phyloP scores from a whole-genome alignment of 2,888 invertebrate genomes.

The Piscicola geometra region DNA sequence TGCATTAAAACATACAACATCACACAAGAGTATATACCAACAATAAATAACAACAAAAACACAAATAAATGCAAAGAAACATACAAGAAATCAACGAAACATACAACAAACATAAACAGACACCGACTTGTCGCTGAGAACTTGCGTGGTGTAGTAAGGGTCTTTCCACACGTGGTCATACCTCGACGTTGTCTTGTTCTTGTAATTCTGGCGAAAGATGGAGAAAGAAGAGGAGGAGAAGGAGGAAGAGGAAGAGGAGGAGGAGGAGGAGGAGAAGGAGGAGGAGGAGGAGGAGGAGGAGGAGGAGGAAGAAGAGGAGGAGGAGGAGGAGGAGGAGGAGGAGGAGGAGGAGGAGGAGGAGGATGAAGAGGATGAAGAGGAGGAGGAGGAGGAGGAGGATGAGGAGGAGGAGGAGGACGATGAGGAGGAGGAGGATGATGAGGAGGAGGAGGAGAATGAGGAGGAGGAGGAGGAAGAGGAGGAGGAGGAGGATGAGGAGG shows the following conservation, averaged over 20 bases:
- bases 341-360: conserved; percentile 4
- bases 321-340: too few species aligned
- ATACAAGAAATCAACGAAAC: too few species aligned
- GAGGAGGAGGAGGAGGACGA: background rate
- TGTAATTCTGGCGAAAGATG: conserved; percentile 10
- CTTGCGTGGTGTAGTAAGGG: conserved; percentile 32
- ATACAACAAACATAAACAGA: too few species aligned
- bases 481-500: background rate
- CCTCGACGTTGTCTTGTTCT: background rate
- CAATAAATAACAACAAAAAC: too few species aligned
- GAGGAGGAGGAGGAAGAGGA: background rate
- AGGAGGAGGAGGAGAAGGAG: background rate
- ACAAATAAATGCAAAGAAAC: too few species aligned
- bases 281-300: too few species aligned
- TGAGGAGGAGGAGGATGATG: background rate
- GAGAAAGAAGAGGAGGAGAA: background rate
- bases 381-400: background rate
- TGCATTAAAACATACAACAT: too few species aligned
- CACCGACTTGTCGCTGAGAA: conserved; percentile 24
- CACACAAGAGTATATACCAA: too few species aligned
- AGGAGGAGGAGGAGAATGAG: too few species aligned
- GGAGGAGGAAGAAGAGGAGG: too few species aligned
- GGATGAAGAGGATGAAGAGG: background rate
- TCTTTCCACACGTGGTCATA: conserved; percentile 34
- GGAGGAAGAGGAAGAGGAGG: background rate